Conservation (phyloP, 2,888 invertebrate species). For the Atherix ibis region DNA sequence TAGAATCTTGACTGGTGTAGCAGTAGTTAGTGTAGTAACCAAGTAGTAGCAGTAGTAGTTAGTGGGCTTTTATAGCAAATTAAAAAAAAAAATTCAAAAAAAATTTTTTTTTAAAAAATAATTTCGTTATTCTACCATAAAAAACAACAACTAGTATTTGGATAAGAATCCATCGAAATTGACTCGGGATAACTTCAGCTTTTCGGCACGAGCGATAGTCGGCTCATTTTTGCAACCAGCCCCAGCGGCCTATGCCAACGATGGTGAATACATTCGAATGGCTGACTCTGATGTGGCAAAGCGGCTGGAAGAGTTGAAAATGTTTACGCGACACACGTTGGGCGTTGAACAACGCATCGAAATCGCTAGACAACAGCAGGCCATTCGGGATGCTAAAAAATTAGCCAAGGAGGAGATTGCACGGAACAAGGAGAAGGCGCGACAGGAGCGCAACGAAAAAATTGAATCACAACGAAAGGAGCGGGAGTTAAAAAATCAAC, state of each 20-base stretch:
- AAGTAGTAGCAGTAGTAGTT: no score
- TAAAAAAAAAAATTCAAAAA: no score
- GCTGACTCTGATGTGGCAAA: slow-evolving; percentile 70
- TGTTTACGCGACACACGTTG: slow-evolving; percentile 44
- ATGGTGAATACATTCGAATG: slow-evolving; percentile 58
- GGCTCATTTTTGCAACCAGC: slow-evolving; percentile 82
- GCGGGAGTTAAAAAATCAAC: slow-evolving; percentile 67
- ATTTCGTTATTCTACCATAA: slow-evolving; percentile 15
- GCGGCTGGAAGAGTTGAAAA: slow-evolving; percentile 49
- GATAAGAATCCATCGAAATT: slow-evolving; percentile 54
- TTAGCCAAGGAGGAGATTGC: slow-evolving; percentile 49
- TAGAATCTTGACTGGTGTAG: no score
- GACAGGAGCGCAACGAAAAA: slow-evolving; percentile 57
- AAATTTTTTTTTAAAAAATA: background rate
- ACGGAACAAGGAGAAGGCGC: slow-evolving; percentile 37
- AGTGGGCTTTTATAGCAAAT: background rate
- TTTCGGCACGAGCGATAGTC: slow-evolving; percentile 72
- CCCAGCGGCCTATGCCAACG: slow-evolving; percentile 41
- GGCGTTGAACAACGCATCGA: slow-evolving; percentile 64
- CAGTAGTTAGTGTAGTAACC: no score
- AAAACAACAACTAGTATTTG: slow-evolving; percentile 66
- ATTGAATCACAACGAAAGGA: slow-evolving; percentile 70
- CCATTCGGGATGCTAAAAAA: slow-evolving; percentile 57
- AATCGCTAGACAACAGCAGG: slow-evolving; percentile 54
- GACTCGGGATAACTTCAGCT: slow-evolving; percentile 78